Base-by-base conservation (phyloP, 2,113 vertebrate species). In the Sylvilagus bachmani region DNA sequence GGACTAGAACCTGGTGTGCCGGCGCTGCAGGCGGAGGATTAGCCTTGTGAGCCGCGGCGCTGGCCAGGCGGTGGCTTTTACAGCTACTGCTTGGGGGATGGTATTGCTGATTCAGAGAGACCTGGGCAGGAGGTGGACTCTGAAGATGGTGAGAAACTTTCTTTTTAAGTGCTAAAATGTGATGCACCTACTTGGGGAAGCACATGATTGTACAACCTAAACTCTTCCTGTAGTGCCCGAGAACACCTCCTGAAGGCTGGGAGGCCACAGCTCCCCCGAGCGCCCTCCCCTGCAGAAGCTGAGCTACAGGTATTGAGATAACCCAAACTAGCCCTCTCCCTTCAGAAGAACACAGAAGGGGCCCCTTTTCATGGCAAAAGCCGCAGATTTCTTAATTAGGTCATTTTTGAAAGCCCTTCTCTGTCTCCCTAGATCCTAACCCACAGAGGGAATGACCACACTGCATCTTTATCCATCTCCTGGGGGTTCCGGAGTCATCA, bases 321-420 rank as follows among this genome's bases (percentile, higher is more conserved):
- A 66, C 21, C 69, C 82, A 89, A 74, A 25, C 7, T 49, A 84
- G 10, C 24, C 38, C 21, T 67, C 62, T 10, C 22, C n/a, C 44
- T 90, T 90, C n/a, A 74, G 80, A 92, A 51, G 14, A 77, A 0
- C 49, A 36, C 14, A 80, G 61, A 83, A 22, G 87, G 5, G 21
- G 14, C 33, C 33, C 27, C 71, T n/a, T 84, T 66, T 74, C 25
- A 49, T 49, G 75, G 77, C 25, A 36, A 53, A 82, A 17, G 51
- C 55, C 86, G 83, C 2, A 49, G 29, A 31, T 53, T 24, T 11
- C 38, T 93, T 74, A 66, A 19, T 86, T 6, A 31, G 9, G 14
- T 55, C 62, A 95, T 93, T 70, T 36, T 80, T 88, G 91, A 91
- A 53, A 31, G 55, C 29, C 55, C 17, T 90, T 71, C 16, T 93